Base-by-base conservation (phyloP, 2,888 invertebrate species). In the Caenorhabditis sp. region DNA sequence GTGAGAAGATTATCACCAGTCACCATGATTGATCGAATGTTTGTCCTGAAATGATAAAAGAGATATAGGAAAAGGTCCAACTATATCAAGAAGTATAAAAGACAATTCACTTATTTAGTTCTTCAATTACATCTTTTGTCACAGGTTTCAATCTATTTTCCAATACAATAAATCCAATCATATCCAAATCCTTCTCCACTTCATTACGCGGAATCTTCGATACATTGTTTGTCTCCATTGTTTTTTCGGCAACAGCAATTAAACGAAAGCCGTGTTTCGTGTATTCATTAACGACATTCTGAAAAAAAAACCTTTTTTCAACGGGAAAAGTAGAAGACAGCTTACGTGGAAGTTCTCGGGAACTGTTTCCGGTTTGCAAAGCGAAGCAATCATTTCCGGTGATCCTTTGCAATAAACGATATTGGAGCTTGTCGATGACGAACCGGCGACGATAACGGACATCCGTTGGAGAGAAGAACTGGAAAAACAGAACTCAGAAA, bases 1-100 rank as follows among this genome's bases (percentile, higher is more conserved):
- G 95, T 95, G 90, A 94, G 92, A 86, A 95, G 92, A 89, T 95
- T 95, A 89, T 95, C 95, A 65, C 90, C 97, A 31, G 97, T 99
- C 8, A 97, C 94, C 97, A 99, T 99, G 17, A 87, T 80, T 5
- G 82, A 79, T n/a, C 89, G 86, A 38, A 99, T 94, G 82, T 93
- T 91, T 0, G 97, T 97, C 14, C 92, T 67, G 63, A 1, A 62
- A 67, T 52, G 38, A 7, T 12, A n/a, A n/a, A n/a, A n/a, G n/a
- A n/a, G n/a, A n/a, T n/a, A n/a, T n/a, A n/a, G n/a, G n/a, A n/a
- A n/a, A n/a, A n/a, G n/a, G n/a, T n/a, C n/a, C n/a, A n/a, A n/a
- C n/a, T n/a, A n/a, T n/a, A n/a, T n/a, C n/a, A n/a, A n/a, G n/a
- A n/a, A n/a, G n/a, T n/a, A n/a, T n/a, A n/a, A n/a, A n/a, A n/a